phyloP scores from a whole-genome alignment of 2,797 vertebrate genomes.

The Trichosurus vulpecula region DNA sequence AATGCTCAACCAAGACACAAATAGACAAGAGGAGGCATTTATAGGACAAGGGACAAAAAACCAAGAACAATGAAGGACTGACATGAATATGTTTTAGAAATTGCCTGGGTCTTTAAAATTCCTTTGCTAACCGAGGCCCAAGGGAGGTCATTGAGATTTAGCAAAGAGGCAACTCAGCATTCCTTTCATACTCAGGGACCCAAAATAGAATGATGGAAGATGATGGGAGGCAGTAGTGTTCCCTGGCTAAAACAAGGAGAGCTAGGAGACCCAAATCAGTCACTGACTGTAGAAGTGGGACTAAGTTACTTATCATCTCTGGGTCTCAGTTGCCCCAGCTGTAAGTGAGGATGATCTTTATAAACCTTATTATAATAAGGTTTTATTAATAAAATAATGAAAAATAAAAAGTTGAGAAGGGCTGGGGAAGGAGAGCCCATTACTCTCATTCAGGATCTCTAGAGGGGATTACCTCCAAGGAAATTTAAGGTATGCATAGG shows the following conservation, averaged over 20 bases:
- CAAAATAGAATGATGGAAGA: background rate
- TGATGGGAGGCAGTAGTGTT: background rate
- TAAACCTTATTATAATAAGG: too few species aligned
- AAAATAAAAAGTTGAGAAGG: background rate
- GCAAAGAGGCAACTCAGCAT: background rate
- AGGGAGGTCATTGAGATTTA: background rate
- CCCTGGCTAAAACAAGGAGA: background rate
- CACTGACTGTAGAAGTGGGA: background rate
- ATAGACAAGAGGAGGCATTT: background rate
- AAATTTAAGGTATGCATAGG: background rate
- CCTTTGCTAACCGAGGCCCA: background rate
- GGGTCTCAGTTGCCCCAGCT: background rate
- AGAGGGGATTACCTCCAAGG: background rate
- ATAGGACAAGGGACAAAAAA: background rate
- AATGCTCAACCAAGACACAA: background rate
- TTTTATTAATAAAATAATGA: too few species aligned
- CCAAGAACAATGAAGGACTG: background rate
- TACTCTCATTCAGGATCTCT: background rate
- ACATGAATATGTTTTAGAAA: background rate
- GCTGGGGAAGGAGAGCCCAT: background rate
- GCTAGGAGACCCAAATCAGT: background rate
- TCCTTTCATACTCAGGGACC: background rate
- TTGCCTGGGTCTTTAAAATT: background rate
- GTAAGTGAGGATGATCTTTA: background rate
- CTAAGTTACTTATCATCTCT: background rate